These are phyloP conservation scores for Fragum sueziense DNA, from an alignment of 2,888 invertebrate genomes.

Conservation along the genomic window DNA sequence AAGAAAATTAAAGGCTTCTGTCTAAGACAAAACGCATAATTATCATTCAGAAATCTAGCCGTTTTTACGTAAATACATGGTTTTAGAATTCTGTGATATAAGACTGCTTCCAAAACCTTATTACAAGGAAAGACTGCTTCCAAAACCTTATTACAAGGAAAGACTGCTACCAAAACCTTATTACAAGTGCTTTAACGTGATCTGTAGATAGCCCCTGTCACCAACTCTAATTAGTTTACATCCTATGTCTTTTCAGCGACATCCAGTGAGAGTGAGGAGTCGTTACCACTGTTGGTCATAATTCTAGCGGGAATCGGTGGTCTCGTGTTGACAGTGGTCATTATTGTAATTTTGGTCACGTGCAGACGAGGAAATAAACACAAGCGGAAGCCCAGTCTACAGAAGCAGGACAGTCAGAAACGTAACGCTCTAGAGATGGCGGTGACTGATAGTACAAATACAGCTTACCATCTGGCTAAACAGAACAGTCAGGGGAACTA, in stretches of 20 bases:
- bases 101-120: too few species aligned
- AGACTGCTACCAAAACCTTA: too few species aligned
- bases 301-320: constrained; percentile 78
- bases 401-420: constrained; percentile 58
- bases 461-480: constrained; percentile 54
- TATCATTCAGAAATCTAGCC: too few species aligned
- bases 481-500: constrained; percentile 64
- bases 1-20: too few species aligned
- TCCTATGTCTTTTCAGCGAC: constrained; percentile 22
- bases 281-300: constrained; percentile 69
- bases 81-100: too few species aligned
- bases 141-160: too few species aligned
- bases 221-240: too few species aligned
- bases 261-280: neutral
- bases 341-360: constrained; percentile 71
- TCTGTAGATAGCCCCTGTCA: too few species aligned
- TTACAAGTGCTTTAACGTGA: too few species aligned
- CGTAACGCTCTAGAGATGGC: constrained; percentile 66
- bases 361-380: constrained; percentile 62
- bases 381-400: constrained; percentile 57
- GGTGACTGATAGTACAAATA: constrained; percentile 63
- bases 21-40: too few species aligned
- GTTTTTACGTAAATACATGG: too few species aligned
- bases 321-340: constrained; percentile 69
- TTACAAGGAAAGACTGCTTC: too few species aligned